Evolutionary conservation across 2,797 vertebrate species (phyloP).

Genomic region (Pangasius krempfi): DNA sequence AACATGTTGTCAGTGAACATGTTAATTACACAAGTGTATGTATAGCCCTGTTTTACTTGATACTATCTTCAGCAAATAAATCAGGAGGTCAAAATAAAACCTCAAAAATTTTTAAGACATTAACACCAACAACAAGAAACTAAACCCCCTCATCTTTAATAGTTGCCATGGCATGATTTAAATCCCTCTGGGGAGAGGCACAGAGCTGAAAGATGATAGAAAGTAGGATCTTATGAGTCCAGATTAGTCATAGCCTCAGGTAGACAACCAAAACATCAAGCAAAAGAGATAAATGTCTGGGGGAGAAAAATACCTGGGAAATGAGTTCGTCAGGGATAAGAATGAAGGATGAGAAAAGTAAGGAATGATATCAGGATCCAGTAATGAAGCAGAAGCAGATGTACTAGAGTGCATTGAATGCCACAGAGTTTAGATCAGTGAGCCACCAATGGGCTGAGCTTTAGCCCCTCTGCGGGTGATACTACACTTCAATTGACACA

Average conservation of each 20-base stretch:
- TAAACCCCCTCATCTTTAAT: slow-evolving; percentile 42
- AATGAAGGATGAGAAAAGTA: slow-evolving; percentile 49
- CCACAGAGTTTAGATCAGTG: slow-evolving; percentile 58
- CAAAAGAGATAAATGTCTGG: slow-evolving; percentile 49
- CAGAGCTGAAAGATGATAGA: slow-evolving; percentile 25
- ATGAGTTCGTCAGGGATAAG: slow-evolving; percentile 48
- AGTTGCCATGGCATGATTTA: slow-evolving; percentile 36
- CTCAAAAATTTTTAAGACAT: slow-evolving; percentile 31
- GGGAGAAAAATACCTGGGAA: slow-evolving; percentile 54
- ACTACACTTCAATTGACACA: slow-evolving; percentile 48
- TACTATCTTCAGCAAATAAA: slow-evolving; percentile 28
- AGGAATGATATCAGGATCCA: slow-evolving; percentile 55
- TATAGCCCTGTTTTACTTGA: background rate
- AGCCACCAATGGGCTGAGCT: slow-evolving; percentile 44
- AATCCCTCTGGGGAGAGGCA: background rate
- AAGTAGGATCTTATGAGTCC: slow-evolving; percentile 26
- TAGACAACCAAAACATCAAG: slow-evolving; percentile 34
- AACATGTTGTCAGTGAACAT: background rate
- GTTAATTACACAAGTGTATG: background rate
- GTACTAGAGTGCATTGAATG: slow-evolving; percentile 46
- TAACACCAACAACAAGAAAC: slow-evolving; percentile 33
- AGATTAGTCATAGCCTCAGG: slow-evolving; percentile 45
- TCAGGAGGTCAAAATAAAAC: slow-evolving; percentile 40
- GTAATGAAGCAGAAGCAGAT: slow-evolving; percentile 54
- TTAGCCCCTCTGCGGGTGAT: slow-evolving; percentile 28